Base-by-base conservation (phyloP, 1,140 invertebrate species). In the Drusus annulatus region DNA sequence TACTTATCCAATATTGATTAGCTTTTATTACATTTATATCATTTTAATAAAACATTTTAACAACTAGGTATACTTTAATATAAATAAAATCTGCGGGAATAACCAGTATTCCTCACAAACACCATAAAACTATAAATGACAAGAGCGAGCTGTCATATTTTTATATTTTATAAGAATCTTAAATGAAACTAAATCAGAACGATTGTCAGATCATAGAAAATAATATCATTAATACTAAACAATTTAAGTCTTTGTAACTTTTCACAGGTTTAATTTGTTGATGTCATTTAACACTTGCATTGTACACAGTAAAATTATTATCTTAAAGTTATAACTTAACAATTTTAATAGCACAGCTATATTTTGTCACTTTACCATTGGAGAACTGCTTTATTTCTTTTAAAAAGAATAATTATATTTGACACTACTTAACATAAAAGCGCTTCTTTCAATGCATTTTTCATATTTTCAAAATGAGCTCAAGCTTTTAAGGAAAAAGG, bases 171-270 rank as follows among this genome's bases (percentile, higher is more conserved):
- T 65, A 25, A 65, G 23, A 65, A 65, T 36, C 62, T n/a, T 65
- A 19, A 21, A 65, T 65, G n/a, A 56, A 56, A 56, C 5, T 56
- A 56, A 17, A 19, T 56, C 8, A 56, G n/a, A 28, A n/a, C 62
- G 25, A 65, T 16, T 45, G 45, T 65, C 62, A 65, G 62, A 65
- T 65, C 62, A 65, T 65, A 65, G 23, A 60, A 23, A 60, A 65
- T n/a, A 65, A 65, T 65, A 65, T 65, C 62, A 65, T 36, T 65
- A 65, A 65, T 28, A 65, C 62, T 65, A 60, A 65, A 65, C 62
- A 65, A 31, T 65, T 65, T 31, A 65, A 28, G 25, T 28, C n/a
- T 65, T 65, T 65, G 62, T 25, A 65, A 65, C 62, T 65, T 31
- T 65, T 15, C n/a, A 60, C 23, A 65, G 25, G 62, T 65, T 65